These are phyloP conservation scores for Nomada hirtipes DNA, from an alignment of 2,888 invertebrate species.

Conservation along the genomic window DNA sequence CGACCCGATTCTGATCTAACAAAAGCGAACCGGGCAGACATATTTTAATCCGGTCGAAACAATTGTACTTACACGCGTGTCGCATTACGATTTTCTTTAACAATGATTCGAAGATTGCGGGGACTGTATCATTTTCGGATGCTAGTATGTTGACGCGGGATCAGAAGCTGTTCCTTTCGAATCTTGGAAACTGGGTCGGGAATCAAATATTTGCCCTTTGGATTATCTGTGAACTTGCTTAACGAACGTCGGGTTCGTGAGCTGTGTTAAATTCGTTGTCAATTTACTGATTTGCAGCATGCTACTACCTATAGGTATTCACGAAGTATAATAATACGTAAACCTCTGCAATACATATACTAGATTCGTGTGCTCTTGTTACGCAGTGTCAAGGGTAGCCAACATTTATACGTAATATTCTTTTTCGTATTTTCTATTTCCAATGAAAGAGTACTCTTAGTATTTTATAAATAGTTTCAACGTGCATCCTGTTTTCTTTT, in stretches of 20 bases:
- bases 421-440: background rate
- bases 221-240: constrained; percentile 7
- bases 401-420: background rate
- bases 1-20: background rate
- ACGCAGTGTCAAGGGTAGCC: too few species aligned
- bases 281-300: background rate
- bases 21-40: background rate
- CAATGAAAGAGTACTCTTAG: background rate
- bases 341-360: background rate
- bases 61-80: too few species aligned
- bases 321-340: background rate
- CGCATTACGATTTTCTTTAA: background rate
- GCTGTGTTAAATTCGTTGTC: background rate
- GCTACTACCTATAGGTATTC: background rate
- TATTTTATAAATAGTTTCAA: background rate
- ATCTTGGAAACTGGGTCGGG: background rate
- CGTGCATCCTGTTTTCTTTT: background rate
- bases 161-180: background rate
- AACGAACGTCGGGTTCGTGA: background rate
- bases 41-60: background rate
- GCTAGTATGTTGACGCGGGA: too few species aligned
- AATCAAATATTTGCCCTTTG: constrained; percentile 22
- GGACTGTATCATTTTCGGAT: background rate
- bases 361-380: background rate
- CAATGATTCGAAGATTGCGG: background rate